Base-by-base conservation (phyloP, 1,140 invertebrate genomes). In the Calycopis cecrops region DNA sequence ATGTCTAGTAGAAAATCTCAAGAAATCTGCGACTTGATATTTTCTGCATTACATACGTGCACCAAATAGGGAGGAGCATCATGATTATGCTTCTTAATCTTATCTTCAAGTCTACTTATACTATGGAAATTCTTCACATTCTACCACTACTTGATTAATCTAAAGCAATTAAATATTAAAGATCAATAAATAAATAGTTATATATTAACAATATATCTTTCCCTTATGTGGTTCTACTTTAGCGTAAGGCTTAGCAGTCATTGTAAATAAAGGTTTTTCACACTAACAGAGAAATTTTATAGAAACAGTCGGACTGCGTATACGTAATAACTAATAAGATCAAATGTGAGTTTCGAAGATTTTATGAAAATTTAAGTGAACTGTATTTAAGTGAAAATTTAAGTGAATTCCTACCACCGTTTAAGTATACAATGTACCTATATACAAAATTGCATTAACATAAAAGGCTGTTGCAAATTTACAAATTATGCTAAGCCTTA, bases 171-270 rank as follows among this genome's bases (percentile, higher is more conserved):
- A 82, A 82, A 76, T 76, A 65, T 69, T 60, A 70, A 69, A 65
- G 63, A 68, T 81, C 68, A 85, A 85, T 85, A 82, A 85, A 85
- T 85, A 85, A 85, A 81, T 85, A 80, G 77, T 73, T 85, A 85
- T 85, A 84, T 84, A 73, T 76, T 73, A 67, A 69, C 60, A 69
- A 59, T 65, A 52, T 64, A 67, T 65, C 42, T 57, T 63, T 12
- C n/a, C 61, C 40, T n/a, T n/a, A 37, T 37, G n/a, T n/a, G 9
- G 47, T n/a, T 67, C 68, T 62, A 55, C 52, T 53, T 56, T 67
- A 73, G 63, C 63, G 37, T 61, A 63, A 52, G 6, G 38, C 18
- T 62, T 40, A 49, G 38, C 17, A 44, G 33, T 48, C n/a, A 47
- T 55, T 55, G 48, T 16, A 47, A 52, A 28, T 6, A 56, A 52